A percentile compares a stretch with the other conserved stretches of the same genome.
These are phyloP conservation scores for Ptilodon capucinus DNA, from an alignment of 2,888 invertebrate species.

Conservation along the genomic window DNA sequence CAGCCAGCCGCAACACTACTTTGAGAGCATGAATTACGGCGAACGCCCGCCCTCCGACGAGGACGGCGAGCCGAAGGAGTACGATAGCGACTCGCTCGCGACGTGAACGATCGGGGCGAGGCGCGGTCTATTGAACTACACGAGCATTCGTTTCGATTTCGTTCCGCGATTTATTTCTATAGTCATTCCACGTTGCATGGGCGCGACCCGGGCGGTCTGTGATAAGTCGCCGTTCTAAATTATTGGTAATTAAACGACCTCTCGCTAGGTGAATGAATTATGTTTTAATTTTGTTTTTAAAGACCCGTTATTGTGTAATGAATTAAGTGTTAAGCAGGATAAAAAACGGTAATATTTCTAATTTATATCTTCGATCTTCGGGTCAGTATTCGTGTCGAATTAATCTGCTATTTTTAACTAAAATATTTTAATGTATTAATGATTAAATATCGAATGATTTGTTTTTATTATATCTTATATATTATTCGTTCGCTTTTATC, in stretches of 20 bases:
- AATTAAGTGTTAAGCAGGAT: conserved; percentile 23
- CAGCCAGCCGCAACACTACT: conserved; percentile 80
- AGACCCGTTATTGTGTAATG: conserved; percentile 9
- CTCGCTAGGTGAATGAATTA: conserved; percentile 20
- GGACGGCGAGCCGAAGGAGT: conserved; percentile 35
- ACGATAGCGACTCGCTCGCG: conserved; percentile 65
- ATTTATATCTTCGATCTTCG: conserved; percentile 14
- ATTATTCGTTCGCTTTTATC: conserved; percentile 19
- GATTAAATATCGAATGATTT: conserved; percentile 11
- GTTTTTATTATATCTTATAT: conserved; percentile 14
- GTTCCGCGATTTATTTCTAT: not conserved
- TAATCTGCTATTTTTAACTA: conserved; percentile 15
- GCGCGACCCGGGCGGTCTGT: conserved; percentile 51
- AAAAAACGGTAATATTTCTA: conserved; percentile 12
- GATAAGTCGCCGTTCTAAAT: conserved; percentile 46
- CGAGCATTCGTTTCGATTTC: not conserved
- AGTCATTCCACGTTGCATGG: conserved; percentile 38
- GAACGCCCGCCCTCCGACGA: conserved; percentile 34
- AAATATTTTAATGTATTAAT: conserved; percentile 22
- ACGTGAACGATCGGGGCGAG: conserved; percentile 16
- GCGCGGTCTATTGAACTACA: not conserved
- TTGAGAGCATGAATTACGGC: conserved; percentile 86
- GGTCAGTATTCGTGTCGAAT: conserved; percentile 10
- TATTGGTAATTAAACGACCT: conserved; percentile 16
- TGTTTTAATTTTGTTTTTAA: conserved; percentile 13